These are phyloP conservation scores for Dryococelus australis DNA, from an alignment of 2,888 invertebrate species.

Conservation along the genomic window DNA sequence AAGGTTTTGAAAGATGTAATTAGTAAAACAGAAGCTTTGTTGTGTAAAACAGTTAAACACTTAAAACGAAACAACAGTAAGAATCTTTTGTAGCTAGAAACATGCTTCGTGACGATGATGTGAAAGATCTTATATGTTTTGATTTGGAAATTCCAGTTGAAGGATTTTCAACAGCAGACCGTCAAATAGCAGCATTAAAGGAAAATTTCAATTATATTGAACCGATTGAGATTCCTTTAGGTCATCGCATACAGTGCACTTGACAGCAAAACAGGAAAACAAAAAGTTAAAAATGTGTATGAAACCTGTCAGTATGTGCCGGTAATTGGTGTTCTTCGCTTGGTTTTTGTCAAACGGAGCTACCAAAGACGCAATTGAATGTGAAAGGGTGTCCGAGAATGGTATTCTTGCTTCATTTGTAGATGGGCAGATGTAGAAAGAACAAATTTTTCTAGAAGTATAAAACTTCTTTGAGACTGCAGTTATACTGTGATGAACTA, in stretches of 20 bases:
- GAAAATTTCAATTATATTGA: constrained; percentile 18
- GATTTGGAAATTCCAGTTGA: constrained; percentile 24
- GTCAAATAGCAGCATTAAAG: constrained; percentile 9
- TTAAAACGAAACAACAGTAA: not conserved
- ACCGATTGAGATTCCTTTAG: constrained; percentile 26
- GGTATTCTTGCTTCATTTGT: constrained; percentile 24
- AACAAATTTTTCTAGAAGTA: constrained; percentile 22
- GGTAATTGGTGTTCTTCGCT: constrained; percentile 6
- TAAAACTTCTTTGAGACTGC: constrained; percentile 19
- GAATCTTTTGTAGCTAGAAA: not conserved
- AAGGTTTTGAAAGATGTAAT: constrained; percentile 20
- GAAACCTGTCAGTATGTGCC: constrained; percentile 27
- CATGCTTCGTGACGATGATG: not conserved
- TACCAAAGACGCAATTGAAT: constrained; percentile 19
- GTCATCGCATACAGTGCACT: constrained; percentile 12
- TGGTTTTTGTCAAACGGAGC: constrained; percentile 26
- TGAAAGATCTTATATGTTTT: constrained; percentile 13
- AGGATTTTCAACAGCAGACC: constrained; percentile 25
- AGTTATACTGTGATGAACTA: constrained; percentile 25
- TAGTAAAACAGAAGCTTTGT: not conserved
- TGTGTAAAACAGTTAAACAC: constrained; percentile 12
- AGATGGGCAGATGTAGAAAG: not conserved
- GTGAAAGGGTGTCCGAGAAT: not conserved
- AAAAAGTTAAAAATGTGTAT: constrained; percentile 16
- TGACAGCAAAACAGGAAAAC: constrained; percentile 18